A percentile compares a stretch with the other conserved stretches of the same genome.
Conservation (phyloP, 2,113 vertebrate species). For the Podilymbus podiceps region DNA sequence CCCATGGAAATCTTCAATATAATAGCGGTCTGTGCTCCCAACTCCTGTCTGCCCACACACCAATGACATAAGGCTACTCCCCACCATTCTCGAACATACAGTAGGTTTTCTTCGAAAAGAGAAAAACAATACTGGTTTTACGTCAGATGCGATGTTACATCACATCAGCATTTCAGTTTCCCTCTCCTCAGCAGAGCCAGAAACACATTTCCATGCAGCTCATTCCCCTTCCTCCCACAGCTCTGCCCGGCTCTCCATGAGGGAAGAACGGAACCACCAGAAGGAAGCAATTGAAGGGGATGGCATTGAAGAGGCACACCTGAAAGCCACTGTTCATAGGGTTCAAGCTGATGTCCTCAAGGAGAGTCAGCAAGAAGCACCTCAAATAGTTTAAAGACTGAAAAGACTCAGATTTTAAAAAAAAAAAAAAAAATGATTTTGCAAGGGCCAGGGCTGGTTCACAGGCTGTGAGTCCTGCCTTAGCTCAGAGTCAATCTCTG, state of each 20-base stretch:
- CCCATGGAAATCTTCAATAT: fast-evolving
- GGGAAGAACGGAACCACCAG: background rate
- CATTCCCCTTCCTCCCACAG: background rate
- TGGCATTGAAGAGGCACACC: background rate
- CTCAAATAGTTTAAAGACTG: background rate
- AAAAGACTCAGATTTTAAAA: background rate
- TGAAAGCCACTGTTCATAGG: background rate
- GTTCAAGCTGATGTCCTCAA: background rate
- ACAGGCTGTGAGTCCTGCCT: background rate
- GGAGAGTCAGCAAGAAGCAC: background rate
- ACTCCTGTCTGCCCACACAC: background rate
- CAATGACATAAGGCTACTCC: background rate
- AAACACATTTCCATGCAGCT: background rate
- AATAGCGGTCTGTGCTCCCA: background rate
- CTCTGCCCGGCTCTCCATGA: background rate
- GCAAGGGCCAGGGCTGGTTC: background rate
- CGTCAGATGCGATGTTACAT: background rate
- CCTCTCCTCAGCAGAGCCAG: background rate
- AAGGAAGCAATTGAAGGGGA: background rate
- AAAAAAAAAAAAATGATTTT: background rate
- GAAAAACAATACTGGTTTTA: background rate
- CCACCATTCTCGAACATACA: background rate
- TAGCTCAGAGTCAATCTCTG: background rate
- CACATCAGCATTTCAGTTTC: background rate
- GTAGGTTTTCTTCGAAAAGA: background rate